Evolutionary conservation across 1,140 invertebrate species (phyloP).

Genomic region (Riptortus pedestris): DNA sequence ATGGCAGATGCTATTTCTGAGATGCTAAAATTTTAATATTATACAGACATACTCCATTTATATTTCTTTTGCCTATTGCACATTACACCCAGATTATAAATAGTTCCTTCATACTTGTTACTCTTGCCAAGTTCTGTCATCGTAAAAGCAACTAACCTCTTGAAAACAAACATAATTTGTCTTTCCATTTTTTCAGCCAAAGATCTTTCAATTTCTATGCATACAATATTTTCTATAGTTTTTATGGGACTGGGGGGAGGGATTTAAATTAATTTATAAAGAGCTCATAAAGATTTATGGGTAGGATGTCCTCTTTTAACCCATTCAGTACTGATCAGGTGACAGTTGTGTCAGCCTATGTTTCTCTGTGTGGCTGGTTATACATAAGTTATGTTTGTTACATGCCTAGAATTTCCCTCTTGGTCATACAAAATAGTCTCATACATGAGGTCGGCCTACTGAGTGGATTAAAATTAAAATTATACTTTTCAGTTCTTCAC

Average conservation of each 20-base stretch:
- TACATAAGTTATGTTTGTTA: neutral
- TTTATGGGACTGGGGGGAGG: conserved; percentile 40
- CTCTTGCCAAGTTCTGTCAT: conserved; percentile 73
- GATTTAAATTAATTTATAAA: conserved; percentile 22
- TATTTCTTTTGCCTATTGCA: neutral
- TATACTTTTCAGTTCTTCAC: conserved; percentile 83
- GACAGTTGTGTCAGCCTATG: too few species aligned
- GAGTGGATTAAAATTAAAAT: conserved; percentile 78
- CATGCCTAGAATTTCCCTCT: too few species aligned
- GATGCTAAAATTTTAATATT: neutral
- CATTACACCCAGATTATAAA: conserved; percentile 63
- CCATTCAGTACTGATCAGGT: conserved; percentile 71
- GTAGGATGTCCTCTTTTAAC: conserved; percentile 67
- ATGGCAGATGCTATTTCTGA: neutral
- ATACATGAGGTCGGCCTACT: conserved; percentile 69
- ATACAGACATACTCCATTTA: neutral
- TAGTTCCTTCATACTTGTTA: conserved; percentile 52
- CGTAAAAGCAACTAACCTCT: conserved; percentile 73
- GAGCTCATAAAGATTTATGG: conserved; percentile 52
- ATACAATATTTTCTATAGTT: conserved; percentile 74
- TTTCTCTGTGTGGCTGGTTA: too few species aligned
- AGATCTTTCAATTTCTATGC: conserved; percentile 75
- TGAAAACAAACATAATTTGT: conserved; percentile 77
- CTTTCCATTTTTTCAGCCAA: conserved; percentile 69
- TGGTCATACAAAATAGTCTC: conserved; percentile 31